Conservation (phyloP, 1,140 invertebrate species). For the Holcopasites calliopsidis region DNA sequence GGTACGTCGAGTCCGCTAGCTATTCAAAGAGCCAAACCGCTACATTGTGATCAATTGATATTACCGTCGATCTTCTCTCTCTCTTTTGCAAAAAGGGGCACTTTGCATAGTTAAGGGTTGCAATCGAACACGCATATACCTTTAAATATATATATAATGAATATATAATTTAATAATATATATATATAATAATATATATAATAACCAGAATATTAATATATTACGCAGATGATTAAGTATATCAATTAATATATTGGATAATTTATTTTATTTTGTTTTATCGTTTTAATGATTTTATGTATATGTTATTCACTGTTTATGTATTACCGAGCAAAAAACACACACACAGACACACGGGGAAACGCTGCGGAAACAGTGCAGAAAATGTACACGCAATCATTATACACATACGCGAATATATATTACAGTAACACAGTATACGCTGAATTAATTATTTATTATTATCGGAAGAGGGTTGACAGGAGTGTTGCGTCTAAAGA, state of each 20-base stretch:
- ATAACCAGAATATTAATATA: slow-evolving; percentile 78
- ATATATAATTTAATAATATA: slow-evolving; percentile 51
- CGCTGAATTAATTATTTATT: slow-evolving; percentile 56
- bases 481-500: slow-evolving; percentile 43
- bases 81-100: slow-evolving; percentile 67
- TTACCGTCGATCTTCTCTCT: slow-evolving; percentile 70
- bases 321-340: slow-evolving; percentile 55
- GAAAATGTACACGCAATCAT: background rate
- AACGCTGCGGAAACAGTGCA: slow-evolving; percentile 13
- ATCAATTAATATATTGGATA: slow-evolving; percentile 78
- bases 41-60: slow-evolving; percentile 72
- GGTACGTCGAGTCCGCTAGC: slow-evolving; percentile 68
- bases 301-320: slow-evolving; percentile 78
- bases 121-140: slow-evolving; percentile 66
- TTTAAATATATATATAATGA: slow-evolving; percentile 47
- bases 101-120: slow-evolving; percentile 76
- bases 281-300: slow-evolving; percentile 80
- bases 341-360: slow-evolving; percentile 29
- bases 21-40: slow-evolving; percentile 77
- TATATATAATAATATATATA: slow-evolving; percentile 24
- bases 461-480: slow-evolving; percentile 39
- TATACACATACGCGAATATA: slow-evolving; percentile 3
- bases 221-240: slow-evolving; percentile 76
- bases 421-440: slow-evolving; percentile 35
- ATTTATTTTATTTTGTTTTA: slow-evolving; percentile 80